Conservation (phyloP, 2,888 invertebrate species). For the Microctonus aethiopoides region DNA sequence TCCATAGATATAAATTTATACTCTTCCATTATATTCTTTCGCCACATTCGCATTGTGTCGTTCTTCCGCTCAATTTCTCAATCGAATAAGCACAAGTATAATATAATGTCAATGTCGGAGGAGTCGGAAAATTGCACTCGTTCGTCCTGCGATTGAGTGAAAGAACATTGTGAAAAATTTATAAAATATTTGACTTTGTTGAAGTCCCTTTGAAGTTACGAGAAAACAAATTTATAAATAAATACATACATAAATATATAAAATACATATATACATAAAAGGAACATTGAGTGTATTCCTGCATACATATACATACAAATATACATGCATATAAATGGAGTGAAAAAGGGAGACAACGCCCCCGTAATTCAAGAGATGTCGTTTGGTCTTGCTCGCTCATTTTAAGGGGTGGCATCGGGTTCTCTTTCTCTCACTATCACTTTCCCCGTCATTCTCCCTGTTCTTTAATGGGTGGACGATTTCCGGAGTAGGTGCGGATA, state of each 20-base stretch:
- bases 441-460: conserved; percentile 31
- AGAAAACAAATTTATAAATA: neutral
- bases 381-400: conserved; percentile 3
- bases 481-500: conserved; percentile 27
- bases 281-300: too few relatives aligned
- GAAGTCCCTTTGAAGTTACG: neutral
- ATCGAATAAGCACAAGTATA: neutral
- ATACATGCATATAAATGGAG: neutral
- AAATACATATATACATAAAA: too few relatives aligned
- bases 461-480: conserved; percentile 16
- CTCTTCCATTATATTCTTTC: neutral
- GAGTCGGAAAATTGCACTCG: neutral
- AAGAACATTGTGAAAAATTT: neutral
- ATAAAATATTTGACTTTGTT: neutral
- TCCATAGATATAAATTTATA: too few relatives aligned
- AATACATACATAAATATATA: too few relatives aligned
- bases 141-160: neutral
- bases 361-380: conserved; percentile 14
- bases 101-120: neutral
- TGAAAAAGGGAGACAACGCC: conserved; percentile 8
- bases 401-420: conserved; percentile 44
- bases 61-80: neutral
- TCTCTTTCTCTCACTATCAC: conserved; percentile 37
- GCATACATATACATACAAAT: too few relatives aligned
- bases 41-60: neutral